Evolutionary conservation across 2,113 vertebrate genomes (phyloP).

Genomic region (Prinia subflava): DNA sequence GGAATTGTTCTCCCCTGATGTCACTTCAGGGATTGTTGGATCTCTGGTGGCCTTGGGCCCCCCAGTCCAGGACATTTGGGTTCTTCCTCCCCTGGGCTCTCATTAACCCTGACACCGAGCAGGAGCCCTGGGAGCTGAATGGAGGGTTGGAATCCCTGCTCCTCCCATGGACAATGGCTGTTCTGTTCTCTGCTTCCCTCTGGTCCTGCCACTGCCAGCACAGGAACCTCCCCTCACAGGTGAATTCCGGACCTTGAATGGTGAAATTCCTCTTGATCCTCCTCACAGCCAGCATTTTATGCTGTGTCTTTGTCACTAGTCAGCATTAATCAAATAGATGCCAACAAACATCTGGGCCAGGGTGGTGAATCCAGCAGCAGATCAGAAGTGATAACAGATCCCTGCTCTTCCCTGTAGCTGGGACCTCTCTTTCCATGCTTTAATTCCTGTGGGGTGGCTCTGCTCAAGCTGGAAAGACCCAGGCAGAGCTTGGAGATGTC

Average conservation of each 20-base stretch:
- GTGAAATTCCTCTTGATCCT: background rate
- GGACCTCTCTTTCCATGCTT: background rate
- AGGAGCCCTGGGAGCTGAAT: background rate
- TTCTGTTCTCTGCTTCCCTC: background rate
- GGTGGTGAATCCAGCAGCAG: background rate
- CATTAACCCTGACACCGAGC: constrained; percentile 1
- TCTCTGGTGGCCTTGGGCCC: background rate
- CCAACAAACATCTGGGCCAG: background rate
- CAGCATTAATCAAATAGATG: background rate
- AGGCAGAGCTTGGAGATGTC: background rate
- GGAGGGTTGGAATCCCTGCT: constrained; percentile 12
- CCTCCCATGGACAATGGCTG: background rate
- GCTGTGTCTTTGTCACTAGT: background rate
- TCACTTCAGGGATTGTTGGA: background rate
- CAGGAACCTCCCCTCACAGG: background rate
- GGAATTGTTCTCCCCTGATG: constrained; percentile 35
- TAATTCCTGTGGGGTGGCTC: background rate
- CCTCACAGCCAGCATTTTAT: background rate
- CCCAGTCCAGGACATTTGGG: background rate
- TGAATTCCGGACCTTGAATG: background rate
- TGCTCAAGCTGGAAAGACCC: background rate
- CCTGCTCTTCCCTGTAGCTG: background rate
- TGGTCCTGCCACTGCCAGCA: background rate
- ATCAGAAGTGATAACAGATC: background rate
- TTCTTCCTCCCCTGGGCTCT: constrained; percentile 15